These are phyloP conservation scores for Dolichallabes microphthalmus DNA, from an alignment of 2,113 vertebrate species.

Conservation along the genomic window DNA sequence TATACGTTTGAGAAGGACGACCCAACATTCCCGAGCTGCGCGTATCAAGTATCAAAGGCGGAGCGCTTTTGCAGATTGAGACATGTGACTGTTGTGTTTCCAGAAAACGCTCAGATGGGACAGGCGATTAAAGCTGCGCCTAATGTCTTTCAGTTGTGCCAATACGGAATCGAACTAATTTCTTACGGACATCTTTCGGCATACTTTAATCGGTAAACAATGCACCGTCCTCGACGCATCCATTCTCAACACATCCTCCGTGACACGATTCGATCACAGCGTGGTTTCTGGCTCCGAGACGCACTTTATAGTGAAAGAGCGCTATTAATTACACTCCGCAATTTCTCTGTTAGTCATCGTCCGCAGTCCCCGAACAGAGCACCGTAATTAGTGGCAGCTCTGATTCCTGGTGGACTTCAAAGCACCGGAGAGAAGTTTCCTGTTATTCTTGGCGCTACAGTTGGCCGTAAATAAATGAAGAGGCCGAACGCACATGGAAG, in stretches of 20 bases:
- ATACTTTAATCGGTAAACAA: background rate
- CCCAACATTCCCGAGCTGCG: slow-evolving; percentile 12
- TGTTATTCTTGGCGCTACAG: slow-evolving; percentile 63
- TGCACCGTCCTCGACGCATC: background rate
- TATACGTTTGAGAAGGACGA: slow-evolving; percentile 24
- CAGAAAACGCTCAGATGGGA: slow-evolving; percentile 21
- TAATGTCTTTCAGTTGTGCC: slow-evolving; percentile 33
- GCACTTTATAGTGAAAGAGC: slow-evolving; percentile 50
- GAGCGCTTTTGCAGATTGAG: background rate
- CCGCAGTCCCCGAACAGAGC: slow-evolving; percentile 60
- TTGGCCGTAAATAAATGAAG: slow-evolving; percentile 44
- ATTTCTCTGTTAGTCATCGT: slow-evolving; percentile 69
- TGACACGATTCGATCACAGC: slow-evolving; percentile 47
- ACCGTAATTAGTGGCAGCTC: slow-evolving; percentile 73
- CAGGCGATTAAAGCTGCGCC: slow-evolving; percentile 1
- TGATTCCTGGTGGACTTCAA: slow-evolving; percentile 73
- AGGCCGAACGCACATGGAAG: slow-evolving; percentile 46
- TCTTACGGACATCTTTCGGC: slow-evolving; percentile 18
- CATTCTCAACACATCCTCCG: background rate
- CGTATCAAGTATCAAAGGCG: slow-evolving; percentile 29
- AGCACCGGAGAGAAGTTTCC: slow-evolving; percentile 62
- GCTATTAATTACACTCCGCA: slow-evolving; percentile 61
- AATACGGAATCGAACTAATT: slow-evolving; percentile 27
- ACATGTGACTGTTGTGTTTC: slow-evolving; percentile 38
- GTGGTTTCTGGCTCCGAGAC: slow-evolving; percentile 45